These are phyloP conservation scores for Dicrostonyx torquatus DNA, from an alignment of 2,797 vertebrate species.

Conservation along the genomic window DNA sequence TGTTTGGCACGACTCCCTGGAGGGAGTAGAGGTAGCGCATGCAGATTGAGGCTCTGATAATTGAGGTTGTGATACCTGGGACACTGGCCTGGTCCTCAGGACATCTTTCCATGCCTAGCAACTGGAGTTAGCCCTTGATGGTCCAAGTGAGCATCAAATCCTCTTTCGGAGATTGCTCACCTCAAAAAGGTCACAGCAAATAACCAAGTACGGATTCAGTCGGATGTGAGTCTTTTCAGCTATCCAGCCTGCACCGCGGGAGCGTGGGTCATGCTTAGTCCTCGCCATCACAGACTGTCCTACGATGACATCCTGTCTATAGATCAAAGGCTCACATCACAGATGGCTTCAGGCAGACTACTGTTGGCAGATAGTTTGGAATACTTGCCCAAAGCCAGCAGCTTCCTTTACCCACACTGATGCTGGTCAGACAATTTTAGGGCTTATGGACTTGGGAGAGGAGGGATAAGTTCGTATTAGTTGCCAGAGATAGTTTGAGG, in stretches of 20 bases:
- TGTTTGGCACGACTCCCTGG: not conserved
- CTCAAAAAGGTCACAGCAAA: not conserved
- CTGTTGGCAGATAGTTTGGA: not conserved
- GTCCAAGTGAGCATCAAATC: not conserved
- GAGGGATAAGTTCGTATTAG: not conserved
- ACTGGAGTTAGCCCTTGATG: not conserved
- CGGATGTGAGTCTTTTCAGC: not conserved
- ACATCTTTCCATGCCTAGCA: not conserved
- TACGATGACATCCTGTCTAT: not conserved
- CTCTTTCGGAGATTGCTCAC: not conserved
- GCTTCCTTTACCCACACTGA: not conserved
- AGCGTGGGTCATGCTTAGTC: not conserved
- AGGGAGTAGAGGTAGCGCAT: not conserved
- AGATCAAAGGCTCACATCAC: not conserved
- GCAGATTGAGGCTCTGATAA: not conserved
- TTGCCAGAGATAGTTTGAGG: not conserved
- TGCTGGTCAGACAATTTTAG: not conserved
- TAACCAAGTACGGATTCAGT: not conserved
- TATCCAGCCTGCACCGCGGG: accelerated
- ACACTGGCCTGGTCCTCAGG: not conserved
- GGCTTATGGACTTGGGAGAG: not conserved
- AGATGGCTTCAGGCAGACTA: not conserved
- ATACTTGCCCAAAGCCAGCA: not conserved
- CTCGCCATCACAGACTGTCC: not conserved
- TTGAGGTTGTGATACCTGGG: not conserved